Conservation (phyloP, 2,797 vertebrate genomes). For the Acanthurus lineatus region DNA sequence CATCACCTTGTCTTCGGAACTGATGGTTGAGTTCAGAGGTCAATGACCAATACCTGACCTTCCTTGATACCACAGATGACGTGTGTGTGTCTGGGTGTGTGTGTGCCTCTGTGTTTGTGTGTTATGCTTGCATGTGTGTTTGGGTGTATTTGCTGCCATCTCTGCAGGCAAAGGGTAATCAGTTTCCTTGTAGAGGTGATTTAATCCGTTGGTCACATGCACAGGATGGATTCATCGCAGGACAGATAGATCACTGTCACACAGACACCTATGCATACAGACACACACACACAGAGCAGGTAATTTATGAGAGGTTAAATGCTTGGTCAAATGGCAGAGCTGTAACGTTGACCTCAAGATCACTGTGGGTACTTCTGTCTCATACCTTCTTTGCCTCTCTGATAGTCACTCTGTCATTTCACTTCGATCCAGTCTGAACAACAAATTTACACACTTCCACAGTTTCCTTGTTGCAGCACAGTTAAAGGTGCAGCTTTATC, state of each 20-base stretch:
- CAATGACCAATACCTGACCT: slow-evolving; percentile 68
- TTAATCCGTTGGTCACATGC: slow-evolving; percentile 75
- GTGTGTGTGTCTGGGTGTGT: slow-evolving; percentile 16
- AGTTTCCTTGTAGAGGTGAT: slow-evolving; percentile 73
- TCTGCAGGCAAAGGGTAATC: slow-evolving; percentile 67
- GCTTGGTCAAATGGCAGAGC: slow-evolving; percentile 59
- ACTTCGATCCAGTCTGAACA: slow-evolving; percentile 37
- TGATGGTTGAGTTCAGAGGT: slow-evolving; percentile 74
- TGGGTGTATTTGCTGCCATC: slow-evolving; percentile 43
- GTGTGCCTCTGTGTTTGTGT: slow-evolving; percentile 15
- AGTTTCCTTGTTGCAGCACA: background rate
- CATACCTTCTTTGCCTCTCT: slow-evolving; percentile 19
- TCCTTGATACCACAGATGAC: slow-evolving; percentile 57
- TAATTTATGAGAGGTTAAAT: slow-evolving; percentile 74
- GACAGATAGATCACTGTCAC: slow-evolving; percentile 72
- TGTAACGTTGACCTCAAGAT: slow-evolving; percentile 58
- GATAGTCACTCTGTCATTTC: slow-evolving; percentile 49
- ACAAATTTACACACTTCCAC: slow-evolving; percentile 40
- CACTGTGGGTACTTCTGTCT: slow-evolving; percentile 32
- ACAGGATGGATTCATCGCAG: slow-evolving; percentile 74
- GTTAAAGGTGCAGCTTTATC: slow-evolving; percentile 51
- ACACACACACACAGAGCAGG: slow-evolving; percentile 26
- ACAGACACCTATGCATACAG: slow-evolving; percentile 31
- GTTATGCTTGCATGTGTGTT: slow-evolving; percentile 23
- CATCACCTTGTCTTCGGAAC: slow-evolving; percentile 73